Conservation (phyloP, 2,888 invertebrate genomes). For the Drosophila sordidula region DNA sequence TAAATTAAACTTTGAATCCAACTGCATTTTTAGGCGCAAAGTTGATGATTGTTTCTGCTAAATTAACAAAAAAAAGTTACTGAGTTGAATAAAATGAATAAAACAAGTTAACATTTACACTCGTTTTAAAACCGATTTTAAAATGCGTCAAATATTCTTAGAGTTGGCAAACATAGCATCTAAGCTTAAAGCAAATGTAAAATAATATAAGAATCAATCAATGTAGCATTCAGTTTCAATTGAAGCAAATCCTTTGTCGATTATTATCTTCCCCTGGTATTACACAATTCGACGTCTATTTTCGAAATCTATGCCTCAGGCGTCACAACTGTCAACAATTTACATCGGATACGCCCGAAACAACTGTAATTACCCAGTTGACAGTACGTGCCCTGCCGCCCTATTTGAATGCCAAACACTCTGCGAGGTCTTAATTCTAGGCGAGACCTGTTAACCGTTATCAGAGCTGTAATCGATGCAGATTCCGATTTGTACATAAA, state of each 20-base stretch:
- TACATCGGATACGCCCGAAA: slow-evolving; percentile 42
- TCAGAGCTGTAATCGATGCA: slow-evolving; percentile 56
- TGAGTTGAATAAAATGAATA: too few relatives aligned
- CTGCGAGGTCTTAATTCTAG: slow-evolving; percentile 14
- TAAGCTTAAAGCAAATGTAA: neutral
- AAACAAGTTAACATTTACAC: too few relatives aligned
- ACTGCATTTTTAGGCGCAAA: too few relatives aligned
- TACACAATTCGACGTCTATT: slow-evolving; percentile 9
- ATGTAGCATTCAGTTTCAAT: neutral
- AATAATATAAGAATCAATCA: neutral
- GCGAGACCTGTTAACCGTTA: slow-evolving; percentile 28
- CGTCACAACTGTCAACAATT: slow-evolving; percentile 67
- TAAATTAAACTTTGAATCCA: too few relatives aligned
- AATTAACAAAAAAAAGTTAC: too few relatives aligned
- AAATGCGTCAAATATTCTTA: neutral
- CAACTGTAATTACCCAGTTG: slow-evolving; percentile 61
- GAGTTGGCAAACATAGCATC: too few relatives aligned
- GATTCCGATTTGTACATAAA: slow-evolving; percentile 57
- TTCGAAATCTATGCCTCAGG: slow-evolving; percentile 42
- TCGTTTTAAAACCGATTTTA: too few relatives aligned
- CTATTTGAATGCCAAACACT: neutral
- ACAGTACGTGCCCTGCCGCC: slow-evolving; percentile 4
- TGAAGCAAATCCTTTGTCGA: neutral
- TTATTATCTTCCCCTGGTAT: slow-evolving; percentile 10
- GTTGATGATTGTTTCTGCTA: neutral